These are phyloP conservation scores for Plectropomus leopardus DNA, from an alignment of 2,113 vertebrate genomes.

Conservation along the genomic window DNA sequence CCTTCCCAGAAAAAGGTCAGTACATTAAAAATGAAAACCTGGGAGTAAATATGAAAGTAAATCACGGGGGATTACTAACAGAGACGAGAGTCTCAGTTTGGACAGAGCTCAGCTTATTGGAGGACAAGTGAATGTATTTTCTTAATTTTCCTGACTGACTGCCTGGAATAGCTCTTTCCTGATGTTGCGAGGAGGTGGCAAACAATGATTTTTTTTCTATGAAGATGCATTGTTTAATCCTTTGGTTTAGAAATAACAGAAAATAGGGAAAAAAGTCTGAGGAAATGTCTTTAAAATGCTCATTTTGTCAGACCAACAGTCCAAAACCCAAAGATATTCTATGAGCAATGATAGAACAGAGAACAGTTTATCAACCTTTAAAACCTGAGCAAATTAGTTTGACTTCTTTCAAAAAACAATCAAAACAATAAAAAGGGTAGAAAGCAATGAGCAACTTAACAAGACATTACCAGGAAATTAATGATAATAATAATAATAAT, in stretches of 20 bases:
- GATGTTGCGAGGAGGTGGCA: neutral
- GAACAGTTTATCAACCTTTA: too few species aligned
- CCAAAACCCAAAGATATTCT: neutral
- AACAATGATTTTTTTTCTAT: neutral
- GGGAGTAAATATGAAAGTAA: constrained; percentile 52
- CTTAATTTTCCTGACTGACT: constrained; percentile 43
- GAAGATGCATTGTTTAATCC: neutral
- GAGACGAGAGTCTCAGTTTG: constrained; percentile 74
- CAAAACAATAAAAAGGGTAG: too few species aligned
- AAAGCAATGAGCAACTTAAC: too few species aligned
- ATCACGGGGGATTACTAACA: constrained; percentile 82
- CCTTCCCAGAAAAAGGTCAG: constrained; percentile 50
- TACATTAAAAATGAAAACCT: constrained; percentile 51
- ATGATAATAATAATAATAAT: too few species aligned
- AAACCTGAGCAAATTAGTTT: too few species aligned
- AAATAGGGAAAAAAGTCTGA: neutral
- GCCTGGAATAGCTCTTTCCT: constrained; percentile 7
- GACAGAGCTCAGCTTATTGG: constrained; percentile 75
- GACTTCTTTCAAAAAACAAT: too few species aligned
- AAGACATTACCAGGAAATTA: too few species aligned
- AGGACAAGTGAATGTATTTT: constrained; percentile 71
- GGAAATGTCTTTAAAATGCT: neutral
- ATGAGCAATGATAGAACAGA: neutral
- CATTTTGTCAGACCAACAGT: neutral
- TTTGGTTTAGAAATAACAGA: neutral